A percentile compares a stretch with the other conserved stretches of the same genome.
phyloP scores from a whole-genome alignment of 1,140 invertebrate species.

The Parasteatoda tepidariorum region DNA sequence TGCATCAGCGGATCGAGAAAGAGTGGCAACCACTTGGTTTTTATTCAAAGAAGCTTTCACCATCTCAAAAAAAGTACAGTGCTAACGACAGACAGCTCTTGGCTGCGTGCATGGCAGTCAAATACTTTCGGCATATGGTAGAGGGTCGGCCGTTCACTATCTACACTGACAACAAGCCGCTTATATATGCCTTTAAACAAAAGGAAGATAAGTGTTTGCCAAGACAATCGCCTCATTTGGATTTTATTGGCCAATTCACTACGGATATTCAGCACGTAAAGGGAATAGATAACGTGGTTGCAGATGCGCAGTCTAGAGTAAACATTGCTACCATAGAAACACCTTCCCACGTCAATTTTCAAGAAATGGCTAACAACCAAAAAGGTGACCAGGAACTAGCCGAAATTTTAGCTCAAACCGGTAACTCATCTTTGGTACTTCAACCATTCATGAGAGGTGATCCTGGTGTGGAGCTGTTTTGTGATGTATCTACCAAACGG shows the following conservation, averaged over 20 bases:
- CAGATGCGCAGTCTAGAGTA: constrained; percentile 41
- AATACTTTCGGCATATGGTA: constrained; percentile 69
- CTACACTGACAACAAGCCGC: constrained; percentile 65
- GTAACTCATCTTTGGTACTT: neutral
- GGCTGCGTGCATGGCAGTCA: constrained; percentile 69
- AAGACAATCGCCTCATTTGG: constrained; percentile 63
- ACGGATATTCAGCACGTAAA: constrained; percentile 67
- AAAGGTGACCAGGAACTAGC: neutral
- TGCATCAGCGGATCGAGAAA: neutral
- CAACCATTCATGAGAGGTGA: neutral
- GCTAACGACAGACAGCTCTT: constrained; percentile 70
- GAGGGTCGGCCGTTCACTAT: constrained; percentile 66
- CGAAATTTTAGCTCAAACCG: neutral
- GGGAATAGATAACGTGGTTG: constrained; percentile 66
- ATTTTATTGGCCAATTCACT: constrained; percentile 68
- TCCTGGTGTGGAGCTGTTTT: neutral
- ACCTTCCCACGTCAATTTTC: neutral
- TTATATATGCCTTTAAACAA: constrained; percentile 63
- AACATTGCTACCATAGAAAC: neutral
- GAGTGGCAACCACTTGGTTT: constrained; percentile 63
- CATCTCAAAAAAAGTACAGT: constrained; percentile 66
- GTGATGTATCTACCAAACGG: neutral
- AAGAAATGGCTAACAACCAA: neutral
- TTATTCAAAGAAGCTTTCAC: constrained; percentile 67
- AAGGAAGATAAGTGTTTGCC: constrained; percentile 53